Conservation (phyloP, 1,140 invertebrate species). For the Ladona fulva region DNA sequence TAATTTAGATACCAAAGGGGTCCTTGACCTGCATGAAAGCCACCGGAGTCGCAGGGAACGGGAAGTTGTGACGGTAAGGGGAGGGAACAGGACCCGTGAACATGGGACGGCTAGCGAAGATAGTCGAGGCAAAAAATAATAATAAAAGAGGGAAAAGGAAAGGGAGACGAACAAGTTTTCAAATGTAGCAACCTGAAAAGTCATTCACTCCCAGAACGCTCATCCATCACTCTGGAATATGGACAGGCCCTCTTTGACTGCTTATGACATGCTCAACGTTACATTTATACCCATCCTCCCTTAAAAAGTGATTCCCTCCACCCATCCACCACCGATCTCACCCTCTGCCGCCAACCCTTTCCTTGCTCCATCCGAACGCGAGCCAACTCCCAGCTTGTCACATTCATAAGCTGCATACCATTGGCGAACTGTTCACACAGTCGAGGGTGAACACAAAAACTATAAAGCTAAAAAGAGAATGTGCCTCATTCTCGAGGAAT, state of each 20-base stretch:
- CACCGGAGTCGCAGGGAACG: neutral
- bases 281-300: slow-evolving; percentile 1
- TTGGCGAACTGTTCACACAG: neutral
- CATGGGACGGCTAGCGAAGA: neutral
- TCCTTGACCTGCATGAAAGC: neutral
- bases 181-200: slow-evolving; percentile 9
- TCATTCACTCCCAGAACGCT: neutral
- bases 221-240: neutral
- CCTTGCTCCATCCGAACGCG: neutral
- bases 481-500: neutral
- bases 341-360: neutral
- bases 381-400: neutral
- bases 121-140: neutral
- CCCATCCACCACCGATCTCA: neutral
- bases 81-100: neutral
- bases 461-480: too few relatives aligned
- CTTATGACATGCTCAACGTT: neutral
- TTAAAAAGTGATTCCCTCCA: neutral
- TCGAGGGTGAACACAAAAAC: neutral
- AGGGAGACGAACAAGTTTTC: slow-evolving; percentile 4
- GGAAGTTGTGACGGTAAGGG: neutral
- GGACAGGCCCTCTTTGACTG: slow-evolving; percentile 1
- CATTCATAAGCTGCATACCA: neutral
- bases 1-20: neutral
- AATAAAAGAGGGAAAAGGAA: neutral